These are phyloP conservation scores for Lepisosteus osseus DNA, from an alignment of 2,113 vertebrate species.

Conservation along the genomic window DNA sequence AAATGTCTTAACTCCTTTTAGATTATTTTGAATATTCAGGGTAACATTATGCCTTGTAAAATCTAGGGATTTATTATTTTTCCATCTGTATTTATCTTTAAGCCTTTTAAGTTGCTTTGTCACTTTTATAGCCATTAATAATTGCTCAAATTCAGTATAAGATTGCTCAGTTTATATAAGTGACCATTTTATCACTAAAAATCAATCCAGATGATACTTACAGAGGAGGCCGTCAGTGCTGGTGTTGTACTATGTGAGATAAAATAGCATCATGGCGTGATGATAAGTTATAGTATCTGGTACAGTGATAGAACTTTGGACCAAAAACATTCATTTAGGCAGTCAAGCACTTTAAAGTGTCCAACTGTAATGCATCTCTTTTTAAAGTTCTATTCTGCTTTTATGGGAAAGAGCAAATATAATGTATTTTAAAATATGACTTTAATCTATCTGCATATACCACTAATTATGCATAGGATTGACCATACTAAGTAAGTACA, in stretches of 20 bases:
- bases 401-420: too few species aligned
- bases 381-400: too few species aligned
- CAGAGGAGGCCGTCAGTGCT: background rate
- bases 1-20: background rate
- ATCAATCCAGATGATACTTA: background rate
- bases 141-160: background rate
- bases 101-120: background rate
- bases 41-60: too few species aligned
- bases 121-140: background rate
- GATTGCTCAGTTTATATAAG: background rate
- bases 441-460: too few species aligned
- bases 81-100: background rate
- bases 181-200: background rate
- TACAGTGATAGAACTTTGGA: too few species aligned
- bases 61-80: background rate
- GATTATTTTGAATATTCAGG: background rate
- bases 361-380: too few species aligned
- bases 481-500: constrained; percentile 1
- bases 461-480: too few species aligned
- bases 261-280: background rate
- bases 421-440: too few species aligned
- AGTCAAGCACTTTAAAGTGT: too few species aligned
- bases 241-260: background rate
- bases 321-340: too few species aligned
- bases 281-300: background rate